Base-by-base conservation (phyloP, 2,888 invertebrate genomes). In the Tenthredo mesomela region DNA sequence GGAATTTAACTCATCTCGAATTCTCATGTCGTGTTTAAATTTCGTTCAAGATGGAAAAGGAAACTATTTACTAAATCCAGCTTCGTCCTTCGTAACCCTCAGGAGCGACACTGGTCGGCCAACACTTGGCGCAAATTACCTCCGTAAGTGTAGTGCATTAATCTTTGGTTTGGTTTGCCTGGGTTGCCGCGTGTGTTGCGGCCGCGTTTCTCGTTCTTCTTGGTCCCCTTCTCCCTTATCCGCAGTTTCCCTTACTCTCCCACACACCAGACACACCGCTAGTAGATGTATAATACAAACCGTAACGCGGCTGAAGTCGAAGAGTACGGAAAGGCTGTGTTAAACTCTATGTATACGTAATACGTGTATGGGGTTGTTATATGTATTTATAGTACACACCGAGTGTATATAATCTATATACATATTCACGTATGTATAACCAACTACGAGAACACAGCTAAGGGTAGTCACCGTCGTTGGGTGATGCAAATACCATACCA, bases 61-160 rank as follows among this genome's bases (percentile, higher is more conserved):
- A 54, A 54, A 33, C 77, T 73, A 54, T 54, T 54, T 33, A 54
- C 15, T 12, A 50, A 77, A 77, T 77, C 54, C 77, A 54, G 29
- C 12, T 5, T 21, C 73, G 25, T 25, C 29, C 25, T 54, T 5
- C 29, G 77, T 10, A 54, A 40, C 80, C 58, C 80, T 58, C 78
- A 78, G 25, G 37, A 40, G 75, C 75, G 43, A 75, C 84, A 65
- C 77, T 33, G 77, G 89, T 92, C 90, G 40, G 89, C 92, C 90
- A 90, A 92, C 92, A 92, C 92, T 92, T 92, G 92, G 92, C 89
- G 91, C 92, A 93, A 93, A 93, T 93, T 93, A 92, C 93, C 93
- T 92, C 88, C 91, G 92, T 92, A 93, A 92, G 92, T 92, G 92
- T 92, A 92, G 91, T 92, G 92, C 93, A 93, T 93, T 93, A 93